Conservation (phyloP, 2,888 invertebrate species). For the Pristionchus entomophagus region DNA sequence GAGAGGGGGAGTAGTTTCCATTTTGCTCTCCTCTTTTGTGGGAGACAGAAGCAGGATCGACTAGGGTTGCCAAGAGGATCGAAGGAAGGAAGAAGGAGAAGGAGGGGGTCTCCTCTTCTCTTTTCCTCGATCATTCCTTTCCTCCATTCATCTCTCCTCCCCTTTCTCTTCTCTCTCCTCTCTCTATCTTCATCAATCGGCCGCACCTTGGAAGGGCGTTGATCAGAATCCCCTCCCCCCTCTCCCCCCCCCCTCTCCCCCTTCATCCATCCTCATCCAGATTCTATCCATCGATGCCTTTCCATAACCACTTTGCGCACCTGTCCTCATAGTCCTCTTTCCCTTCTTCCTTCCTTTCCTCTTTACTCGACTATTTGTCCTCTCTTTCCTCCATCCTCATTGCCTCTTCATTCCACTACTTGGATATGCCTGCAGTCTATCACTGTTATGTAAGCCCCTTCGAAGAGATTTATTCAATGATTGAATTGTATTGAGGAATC, state of each 20-base stretch:
- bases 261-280: not conserved
- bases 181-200: slow-evolving; percentile 28
- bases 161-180: slow-evolving; percentile 25
- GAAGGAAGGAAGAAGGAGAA: slow-evolving; percentile 19
- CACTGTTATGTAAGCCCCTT: slow-evolving; percentile 16
- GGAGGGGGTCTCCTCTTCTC: slow-evolving; percentile 2
- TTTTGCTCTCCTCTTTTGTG: slow-evolving; percentile 30
- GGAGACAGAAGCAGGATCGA: not conserved
- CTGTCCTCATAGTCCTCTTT: not conserved
- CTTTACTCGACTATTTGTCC: not conserved
- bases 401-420: slow-evolving; percentile 30
- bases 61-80: slow-evolving; percentile 18
- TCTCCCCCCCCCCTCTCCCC: not conserved
- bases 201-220: slow-evolving; percentile 20
- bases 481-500: not conserved
- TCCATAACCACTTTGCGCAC: slow-evolving; percentile 36
- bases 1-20: slow-evolving; percentile 38
- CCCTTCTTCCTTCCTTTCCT: not conserved
- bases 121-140: slow-evolving; percentile 33
- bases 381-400: slow-evolving; percentile 2
- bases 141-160: slow-evolving; percentile 24
- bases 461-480: not conserved
- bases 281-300: slow-evolving; percentile 12
- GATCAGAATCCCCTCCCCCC: not conserved
- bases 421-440: slow-evolving; percentile 21